Base-by-base conservation (phyloP, 2,113 vertebrate species). In the Muscicapa adusta region DNA sequence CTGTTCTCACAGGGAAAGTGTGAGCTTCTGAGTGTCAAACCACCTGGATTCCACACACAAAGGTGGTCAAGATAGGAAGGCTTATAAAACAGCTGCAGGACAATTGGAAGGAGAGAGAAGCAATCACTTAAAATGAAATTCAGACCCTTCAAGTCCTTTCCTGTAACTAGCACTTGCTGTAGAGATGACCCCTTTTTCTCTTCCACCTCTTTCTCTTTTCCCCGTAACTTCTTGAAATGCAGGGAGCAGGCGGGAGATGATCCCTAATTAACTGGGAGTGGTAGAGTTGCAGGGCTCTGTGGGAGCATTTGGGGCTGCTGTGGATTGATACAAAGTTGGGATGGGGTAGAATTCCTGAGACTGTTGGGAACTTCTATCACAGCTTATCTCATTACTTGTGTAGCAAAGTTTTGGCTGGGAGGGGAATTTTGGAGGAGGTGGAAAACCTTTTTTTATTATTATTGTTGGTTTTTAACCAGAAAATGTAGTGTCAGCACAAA, bases 401-500 rank as follows among this genome's bases (percentile, higher is more conserved):
- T 66, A 88, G 58, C 57, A 42, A 45, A 68, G 68, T 92, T 77
- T 86, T 94, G 86, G 60, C 60, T 73, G 56, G 43, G 57, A 84
- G 57, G 54, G 57, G 33, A 33, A 85, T 75, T 92, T 91, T 60
- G 29, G 62, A 89, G 57, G 48, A 88, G 61, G 36, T 77, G 34
- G 53, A 87, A 77, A 81, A 53, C 20, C 18, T 73, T 85, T 87
- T 90, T 40, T 68, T 89, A 23, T 77, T 91, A 43, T 79, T 94
- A 11, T 81, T 89, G 15, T 36, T 85, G 12, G 31, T 86, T 94
- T 92, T 88, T 63, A 88, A 91, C 43, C n/a, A 94, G 91, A 88
- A 93, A 95, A 88, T 77, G 70, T 80, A 80, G 88, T 80, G 73
- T 89, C 95, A 94, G 91, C 89, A 96, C 81, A 54, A 95, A 95